phyloP scores from a whole-genome alignment of 2,797 vertebrate species.

The Intellagama lesueurii region DNA sequence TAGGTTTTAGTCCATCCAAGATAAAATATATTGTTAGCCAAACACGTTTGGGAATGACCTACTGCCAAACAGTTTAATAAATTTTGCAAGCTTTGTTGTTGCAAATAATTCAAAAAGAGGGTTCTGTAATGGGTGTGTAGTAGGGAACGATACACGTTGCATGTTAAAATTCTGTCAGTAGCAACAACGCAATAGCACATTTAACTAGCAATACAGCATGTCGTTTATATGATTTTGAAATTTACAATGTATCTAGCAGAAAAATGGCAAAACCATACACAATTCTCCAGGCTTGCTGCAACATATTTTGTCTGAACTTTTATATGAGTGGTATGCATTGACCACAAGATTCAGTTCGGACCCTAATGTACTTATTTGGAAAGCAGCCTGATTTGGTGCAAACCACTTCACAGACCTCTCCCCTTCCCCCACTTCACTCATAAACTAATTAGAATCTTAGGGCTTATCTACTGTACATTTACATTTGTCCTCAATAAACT shows the following conservation, averaged over 20 bases:
- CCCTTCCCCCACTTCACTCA: too few species aligned
- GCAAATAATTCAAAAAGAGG: constrained; percentile 34
- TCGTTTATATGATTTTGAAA: constrained; percentile 9
- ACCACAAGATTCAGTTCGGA: not conserved
- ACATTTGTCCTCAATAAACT: too few species aligned
- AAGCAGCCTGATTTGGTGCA: not conserved
- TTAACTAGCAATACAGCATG: constrained; percentile 20
- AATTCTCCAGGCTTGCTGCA: not conserved
- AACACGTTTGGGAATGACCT: constrained; percentile 53
- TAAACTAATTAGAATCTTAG: too few species aligned
- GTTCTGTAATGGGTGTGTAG: constrained; percentile 44
- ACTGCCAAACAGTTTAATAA: constrained; percentile 55
- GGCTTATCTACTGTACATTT: too few species aligned
- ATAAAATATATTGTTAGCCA: constrained; percentile 59
- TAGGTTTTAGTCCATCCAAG: constrained; percentile 52
- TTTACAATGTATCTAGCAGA: not conserved
- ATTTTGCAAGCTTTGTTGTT: constrained; percentile 52
- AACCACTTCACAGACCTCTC: not conserved
- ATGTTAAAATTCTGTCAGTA: constrained; percentile 15
- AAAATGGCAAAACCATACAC: constrained; percentile 17
- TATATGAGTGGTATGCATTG: not conserved
- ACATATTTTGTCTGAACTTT: not conserved
- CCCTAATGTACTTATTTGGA: not conserved
- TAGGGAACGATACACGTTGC: not conserved
- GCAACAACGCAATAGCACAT: constrained; percentile 18